Evolutionary conservation across 2,888 invertebrate genomes (phyloP), one percentile per base, ranked within the genome.

Genomic region (Strigamia maritima): DNA sequence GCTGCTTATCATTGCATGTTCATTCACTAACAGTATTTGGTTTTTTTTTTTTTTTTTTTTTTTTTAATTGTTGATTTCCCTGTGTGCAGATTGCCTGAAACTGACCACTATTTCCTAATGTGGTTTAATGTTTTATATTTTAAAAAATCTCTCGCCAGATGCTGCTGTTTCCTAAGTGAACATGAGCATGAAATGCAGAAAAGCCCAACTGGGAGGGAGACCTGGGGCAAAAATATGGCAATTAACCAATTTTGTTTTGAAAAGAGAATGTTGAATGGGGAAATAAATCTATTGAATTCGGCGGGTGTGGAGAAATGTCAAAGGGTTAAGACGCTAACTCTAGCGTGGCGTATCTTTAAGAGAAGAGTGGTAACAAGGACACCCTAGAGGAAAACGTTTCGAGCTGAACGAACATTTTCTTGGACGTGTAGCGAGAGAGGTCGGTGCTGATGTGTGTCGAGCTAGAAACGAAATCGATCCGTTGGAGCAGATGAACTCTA

Each of bases 401-500:
- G 44, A 44, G 44, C 44, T 44, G 44, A 44, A 16, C 60, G 19
- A 65, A 65, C 60, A 65, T 65, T 65, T 65, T 65, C 60, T 65
- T 24, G 22, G 44, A 44, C 44, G 44, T 44, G 44, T 44, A 44
- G 44, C 44, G 44, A 44, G 44, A 44, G 44, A 65, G 19, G 60
- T 65, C 24, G 60, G 60, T 65, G 60, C 22, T 65, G 60, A 65
- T 24, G 60, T 65, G 60, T 65, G 60, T 65, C 60, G 60, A 65
- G 60, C 60, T 65, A 19, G 60, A 65, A 65, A 65, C 19, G 60
- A 65, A 65, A 65, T 65, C 60, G 60, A 65, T 65, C 60, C 60
- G 60, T 65, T 65, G 60, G 22, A 65, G 60, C 60, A 65, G 60
- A 65, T 65, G 60, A 65, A 65, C 60, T 65, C 60, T 19, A 65